phyloP scores from a whole-genome alignment of 2,797 vertebrate genomes.

The Kryptopterus vitreolus region DNA sequence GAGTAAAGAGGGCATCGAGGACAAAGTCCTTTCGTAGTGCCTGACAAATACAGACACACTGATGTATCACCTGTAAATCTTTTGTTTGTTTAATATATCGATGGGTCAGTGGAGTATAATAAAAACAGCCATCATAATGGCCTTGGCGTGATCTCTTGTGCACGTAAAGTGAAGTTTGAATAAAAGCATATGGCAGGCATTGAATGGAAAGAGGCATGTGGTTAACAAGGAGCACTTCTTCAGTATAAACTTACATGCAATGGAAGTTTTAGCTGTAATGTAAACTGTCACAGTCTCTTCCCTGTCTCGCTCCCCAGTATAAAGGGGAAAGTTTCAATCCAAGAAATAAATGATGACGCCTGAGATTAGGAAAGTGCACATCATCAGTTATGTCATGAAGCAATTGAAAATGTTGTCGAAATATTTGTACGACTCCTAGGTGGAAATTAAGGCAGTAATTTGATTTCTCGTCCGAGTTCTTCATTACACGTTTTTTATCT shows the following conservation, averaged over 20 bases:
- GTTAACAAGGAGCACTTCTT: slow-evolving; percentile 28
- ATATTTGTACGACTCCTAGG: not conserved
- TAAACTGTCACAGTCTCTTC: slow-evolving; percentile 47
- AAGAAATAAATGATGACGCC: not conserved
- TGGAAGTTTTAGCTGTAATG: slow-evolving; percentile 19
- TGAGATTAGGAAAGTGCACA: slow-evolving; percentile 1
- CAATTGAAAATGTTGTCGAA: not conserved
- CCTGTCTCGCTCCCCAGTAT: slow-evolving; percentile 21
- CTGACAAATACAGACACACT: not conserved
- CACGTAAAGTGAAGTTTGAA: slow-evolving; percentile 10
- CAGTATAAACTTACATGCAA: slow-evolving; percentile 31
- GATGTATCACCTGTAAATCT: not conserved
- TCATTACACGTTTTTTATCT: not conserved
- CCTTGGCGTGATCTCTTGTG: not conserved
- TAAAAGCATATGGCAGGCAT: slow-evolving; percentile 29
- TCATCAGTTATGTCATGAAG: not conserved
- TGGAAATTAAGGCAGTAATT: not conserved
- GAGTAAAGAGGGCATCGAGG: not conserved
- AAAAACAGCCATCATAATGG: not conserved
- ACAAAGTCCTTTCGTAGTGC: not conserved
- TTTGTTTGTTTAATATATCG: not conserved
- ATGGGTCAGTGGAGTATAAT: not conserved
- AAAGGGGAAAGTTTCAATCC: not conserved
- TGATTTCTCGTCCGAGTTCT: no score
- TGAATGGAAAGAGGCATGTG: slow-evolving; percentile 18